Percentiles rank a stretch among this genome's conserved stretches.
These are phyloP conservation scores for Cancer borealis DNA, from an alignment of 2,888 invertebrate species.

Conservation along the genomic window DNA sequence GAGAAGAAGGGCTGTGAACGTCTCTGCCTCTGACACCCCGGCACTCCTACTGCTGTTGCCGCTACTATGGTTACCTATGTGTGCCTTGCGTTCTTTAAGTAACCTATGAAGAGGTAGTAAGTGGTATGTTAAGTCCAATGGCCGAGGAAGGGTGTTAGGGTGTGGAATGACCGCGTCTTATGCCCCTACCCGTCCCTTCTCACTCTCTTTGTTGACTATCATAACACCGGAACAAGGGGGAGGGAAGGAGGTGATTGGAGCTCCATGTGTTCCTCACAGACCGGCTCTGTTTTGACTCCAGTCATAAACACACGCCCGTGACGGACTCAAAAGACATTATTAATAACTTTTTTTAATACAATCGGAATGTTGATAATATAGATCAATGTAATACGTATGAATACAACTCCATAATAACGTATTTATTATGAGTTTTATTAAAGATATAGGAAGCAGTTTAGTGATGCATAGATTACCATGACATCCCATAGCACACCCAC, in stretches of 20 bases:
- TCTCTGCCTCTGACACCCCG: neutral
- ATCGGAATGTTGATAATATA: too few species aligned
- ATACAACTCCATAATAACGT: too few species aligned
- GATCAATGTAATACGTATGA: too few species aligned
- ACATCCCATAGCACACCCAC: neutral
- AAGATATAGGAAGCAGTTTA: too few species aligned
- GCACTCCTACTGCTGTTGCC: neutral
- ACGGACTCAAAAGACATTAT: too few species aligned
- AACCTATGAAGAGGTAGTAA: neutral
- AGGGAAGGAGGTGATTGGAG: neutral
- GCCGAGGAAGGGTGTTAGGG: neutral
- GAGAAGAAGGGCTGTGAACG: neutral
- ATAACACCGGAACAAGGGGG: neutral
- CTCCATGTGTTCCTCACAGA: neutral
- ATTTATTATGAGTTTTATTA: too few species aligned
- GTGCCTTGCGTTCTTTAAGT: neutral
- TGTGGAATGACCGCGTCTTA: neutral
- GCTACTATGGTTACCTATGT: neutral
- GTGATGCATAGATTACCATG: too few species aligned
- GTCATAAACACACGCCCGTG: neutral
- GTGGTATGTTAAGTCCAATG: neutral
- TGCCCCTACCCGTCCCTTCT: neutral
- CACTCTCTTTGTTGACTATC: neutral
- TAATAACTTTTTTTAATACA: too few species aligned
- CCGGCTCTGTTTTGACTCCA: neutral